Conservation (phyloP, 2,888 invertebrate genomes). For the Thalpophila matura region DNA sequence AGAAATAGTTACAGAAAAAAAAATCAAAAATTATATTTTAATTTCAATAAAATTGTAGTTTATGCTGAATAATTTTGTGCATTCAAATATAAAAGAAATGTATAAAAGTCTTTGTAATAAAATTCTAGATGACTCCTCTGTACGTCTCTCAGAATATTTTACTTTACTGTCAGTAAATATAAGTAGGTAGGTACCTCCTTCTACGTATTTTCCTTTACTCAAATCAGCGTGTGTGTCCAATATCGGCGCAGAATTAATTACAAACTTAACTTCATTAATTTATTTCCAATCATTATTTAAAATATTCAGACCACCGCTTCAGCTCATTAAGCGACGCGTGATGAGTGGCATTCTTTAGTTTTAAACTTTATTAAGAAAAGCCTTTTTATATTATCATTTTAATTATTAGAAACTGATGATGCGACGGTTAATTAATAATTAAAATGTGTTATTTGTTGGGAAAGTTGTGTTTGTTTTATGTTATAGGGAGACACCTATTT, state of each 20-base stretch:
- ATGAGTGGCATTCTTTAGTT: conserved; percentile 24
- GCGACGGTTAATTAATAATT: conserved; percentile 12
- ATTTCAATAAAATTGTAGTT: too few species aligned
- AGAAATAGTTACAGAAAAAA: too few species aligned
- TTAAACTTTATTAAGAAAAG: conserved; percentile 27
- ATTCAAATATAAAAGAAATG: too few species aligned
- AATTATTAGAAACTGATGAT: conserved; percentile 21
- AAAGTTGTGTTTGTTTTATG: conserved; percentile 7
- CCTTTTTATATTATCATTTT: conserved; percentile 28
- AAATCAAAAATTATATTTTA: too few species aligned
- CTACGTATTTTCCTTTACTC: neutral
- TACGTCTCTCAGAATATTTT: too few species aligned
- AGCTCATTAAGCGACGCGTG: conserved; percentile 34
- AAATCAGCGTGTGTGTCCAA: conserved; percentile 14
- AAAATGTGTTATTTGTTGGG: conserved; percentile 4
- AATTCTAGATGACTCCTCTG: too few species aligned
- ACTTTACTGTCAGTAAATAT: too few species aligned
- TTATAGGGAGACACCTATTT: neutral
- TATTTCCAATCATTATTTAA: conserved; percentile 39
- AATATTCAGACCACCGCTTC: conserved; percentile 44
- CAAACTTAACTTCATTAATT: conserved; percentile 35
- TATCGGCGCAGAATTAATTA: conserved; percentile 40
- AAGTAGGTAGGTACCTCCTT: too few species aligned
- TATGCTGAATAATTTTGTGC: too few species aligned
- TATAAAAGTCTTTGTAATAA: too few species aligned